These are phyloP conservation scores for Lamprotornis superbus DNA, from an alignment of 2,113 vertebrate species.

Conservation along the genomic window DNA sequence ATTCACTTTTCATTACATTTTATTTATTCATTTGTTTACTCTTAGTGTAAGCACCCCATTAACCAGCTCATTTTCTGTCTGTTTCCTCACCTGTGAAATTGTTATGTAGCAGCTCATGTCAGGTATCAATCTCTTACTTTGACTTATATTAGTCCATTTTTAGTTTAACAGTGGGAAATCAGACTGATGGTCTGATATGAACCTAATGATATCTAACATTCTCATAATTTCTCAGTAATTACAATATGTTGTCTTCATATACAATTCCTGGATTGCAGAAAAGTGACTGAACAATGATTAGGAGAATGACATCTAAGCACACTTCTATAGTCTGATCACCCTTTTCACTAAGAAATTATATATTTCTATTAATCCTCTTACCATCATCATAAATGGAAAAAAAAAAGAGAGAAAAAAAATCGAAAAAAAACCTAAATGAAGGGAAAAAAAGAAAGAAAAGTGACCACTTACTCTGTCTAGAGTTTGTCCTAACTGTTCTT, in stretches of 20 bases:
- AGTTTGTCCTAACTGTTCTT: conserved; percentile 90
- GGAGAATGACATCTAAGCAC: neutral
- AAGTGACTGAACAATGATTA: neutral
- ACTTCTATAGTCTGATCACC: neutral
- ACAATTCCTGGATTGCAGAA: neutral
- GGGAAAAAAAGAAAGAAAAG: neutral
- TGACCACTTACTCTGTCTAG: conserved; percentile 85
- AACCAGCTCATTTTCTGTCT: neutral
- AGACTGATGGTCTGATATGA: neutral
- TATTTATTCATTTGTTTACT: neutral
- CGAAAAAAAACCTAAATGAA: fast-evolving
- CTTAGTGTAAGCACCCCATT: neutral
- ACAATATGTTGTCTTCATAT: neutral
- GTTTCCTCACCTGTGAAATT: neutral
- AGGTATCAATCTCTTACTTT: neutral
- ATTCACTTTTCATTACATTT: neutral
- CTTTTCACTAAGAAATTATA: neutral
- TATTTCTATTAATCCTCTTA: neutral
- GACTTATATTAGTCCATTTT: neutral
- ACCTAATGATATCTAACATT: neutral
- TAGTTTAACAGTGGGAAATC: neutral
- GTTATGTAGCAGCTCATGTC: neutral
- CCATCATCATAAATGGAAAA: neutral
- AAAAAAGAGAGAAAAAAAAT: fast-evolving
- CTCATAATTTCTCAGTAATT: neutral